These are phyloP conservation scores for Phataginus tetradactyla DNA, from an alignment of 2,797 vertebrate species.

Conservation along the genomic window DNA sequence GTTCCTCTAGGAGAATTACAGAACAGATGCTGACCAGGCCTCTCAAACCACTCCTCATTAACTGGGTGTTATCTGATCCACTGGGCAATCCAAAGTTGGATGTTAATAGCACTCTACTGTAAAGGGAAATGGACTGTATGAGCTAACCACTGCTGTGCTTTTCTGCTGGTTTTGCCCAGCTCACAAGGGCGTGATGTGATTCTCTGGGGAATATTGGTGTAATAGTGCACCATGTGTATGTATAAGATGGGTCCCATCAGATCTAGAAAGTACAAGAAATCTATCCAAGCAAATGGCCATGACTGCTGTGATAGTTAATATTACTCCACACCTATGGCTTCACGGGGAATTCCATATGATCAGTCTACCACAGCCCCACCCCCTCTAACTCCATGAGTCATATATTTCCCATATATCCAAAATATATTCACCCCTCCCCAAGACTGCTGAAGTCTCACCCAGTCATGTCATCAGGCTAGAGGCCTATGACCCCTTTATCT, in stretches of 20 bases:
- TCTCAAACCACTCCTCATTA: neutral
- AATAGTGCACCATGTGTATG: neutral
- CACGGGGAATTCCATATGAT: neutral
- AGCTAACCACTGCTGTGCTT: neutral
- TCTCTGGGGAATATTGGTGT: neutral
- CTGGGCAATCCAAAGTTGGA: neutral
- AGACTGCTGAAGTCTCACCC: neutral
- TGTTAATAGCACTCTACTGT: neutral
- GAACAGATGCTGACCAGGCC: neutral
- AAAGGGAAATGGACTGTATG: neutral
- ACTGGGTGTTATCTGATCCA: neutral
- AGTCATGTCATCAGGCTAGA: neutral
- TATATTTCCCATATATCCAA: neutral
- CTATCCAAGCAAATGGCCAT: neutral
- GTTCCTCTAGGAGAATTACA: neutral
- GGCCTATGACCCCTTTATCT: neutral
- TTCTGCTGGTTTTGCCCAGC: neutral
- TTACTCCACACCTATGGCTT: neutral
- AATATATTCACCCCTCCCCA: neutral
- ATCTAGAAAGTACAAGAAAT: neutral
- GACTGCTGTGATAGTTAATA: accelerated
- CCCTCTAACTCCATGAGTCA: neutral
- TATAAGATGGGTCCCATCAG: neutral
- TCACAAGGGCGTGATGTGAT: neutral
- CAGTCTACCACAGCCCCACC: neutral